A percentile compares a stretch with the other conserved stretches of the same genome.
Evolutionary conservation across 1,140 invertebrate genomes (phyloP).

Genomic region (Odontomachus brunneus): DNA sequence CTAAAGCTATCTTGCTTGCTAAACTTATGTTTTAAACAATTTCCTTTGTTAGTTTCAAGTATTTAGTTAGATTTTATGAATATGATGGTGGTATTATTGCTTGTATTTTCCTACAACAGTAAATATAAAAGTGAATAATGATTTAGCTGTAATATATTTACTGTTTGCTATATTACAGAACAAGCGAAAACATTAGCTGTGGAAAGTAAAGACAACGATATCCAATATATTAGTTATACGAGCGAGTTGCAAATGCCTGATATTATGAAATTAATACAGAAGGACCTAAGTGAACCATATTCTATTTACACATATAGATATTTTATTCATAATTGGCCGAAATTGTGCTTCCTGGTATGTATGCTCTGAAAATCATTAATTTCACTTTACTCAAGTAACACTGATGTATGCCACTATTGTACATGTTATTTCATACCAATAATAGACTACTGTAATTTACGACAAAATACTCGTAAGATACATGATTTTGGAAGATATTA

Average conservation of each 20-base stretch:
- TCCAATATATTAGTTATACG: slow-evolving; percentile 91
- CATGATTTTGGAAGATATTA: not conserved
- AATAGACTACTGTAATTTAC: slow-evolving; percentile 7
- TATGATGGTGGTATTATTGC: too few species aligned
- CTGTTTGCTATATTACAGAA: slow-evolving; percentile 68
- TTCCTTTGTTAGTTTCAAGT: not conserved
- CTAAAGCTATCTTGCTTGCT: not conserved
- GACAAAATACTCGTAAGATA: not conserved
- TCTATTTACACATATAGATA: slow-evolving; percentile 99
- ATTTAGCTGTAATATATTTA: not conserved
- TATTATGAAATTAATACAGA: slow-evolving; percentile 99
- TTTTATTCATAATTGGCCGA: slow-evolving; percentile 99
- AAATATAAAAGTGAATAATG: too few species aligned
- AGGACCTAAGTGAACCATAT: slow-evolving; percentile 99
- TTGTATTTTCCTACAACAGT: too few species aligned
- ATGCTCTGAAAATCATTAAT: slow-evolving; percentile 9
- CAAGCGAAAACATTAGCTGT: slow-evolving; percentile 74
- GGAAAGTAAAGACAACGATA: slow-evolving; percentile 78
- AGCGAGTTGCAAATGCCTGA: slow-evolving; percentile 97
- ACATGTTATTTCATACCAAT: not conserved
- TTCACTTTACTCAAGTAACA: slow-evolving; percentile 5
- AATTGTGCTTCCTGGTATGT: slow-evolving; percentile 97
- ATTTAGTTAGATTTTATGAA: not conserved
- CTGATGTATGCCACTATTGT: slow-evolving; percentile 4
- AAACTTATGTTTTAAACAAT: not conserved